Evolutionary conservation across 2,797 vertebrate species (phyloP), one percentile per base, ranked within the genome.

Genomic region (Syndactyla subalaris): DNA sequence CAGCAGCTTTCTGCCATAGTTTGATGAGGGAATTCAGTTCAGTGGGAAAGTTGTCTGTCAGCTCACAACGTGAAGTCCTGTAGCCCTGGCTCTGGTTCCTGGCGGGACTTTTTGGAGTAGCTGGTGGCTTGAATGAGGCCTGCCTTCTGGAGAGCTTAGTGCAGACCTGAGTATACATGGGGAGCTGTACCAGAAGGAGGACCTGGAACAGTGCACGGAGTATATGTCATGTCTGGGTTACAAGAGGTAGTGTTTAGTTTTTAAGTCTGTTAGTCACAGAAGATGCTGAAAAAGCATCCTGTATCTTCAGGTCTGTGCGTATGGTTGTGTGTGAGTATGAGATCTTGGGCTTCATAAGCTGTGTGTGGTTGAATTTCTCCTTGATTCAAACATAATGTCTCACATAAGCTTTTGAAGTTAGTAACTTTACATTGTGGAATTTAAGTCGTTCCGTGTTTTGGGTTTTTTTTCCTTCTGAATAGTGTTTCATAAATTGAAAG

Each of bases 231-330:
- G 27, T 38, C 27, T 67, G 49, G 24, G 8, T 87, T 68, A n/a
- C 1, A 29, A 1, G 3, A 61, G 15, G 5, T 2, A 17, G 9
- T 0, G 4, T 39, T 85, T 49, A 17, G 1, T 59, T 16, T 83
- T 74, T 59, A 48, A 67, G n/a, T 55, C 24, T 87, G 9, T 66
- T 72, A 61, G 38, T 71, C 30, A 26, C 34, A 62, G 41, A 55
- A 78, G 76, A n/a, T 59, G 46, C 68, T 91, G 79, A 32, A 83
- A 52, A 81, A 58, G 46, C 67, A 49, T 63, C 49, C 65, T 58
- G 3, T 24, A 27, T 41, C 18, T 7, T 68, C 18, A 15, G 27
- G 7, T 71, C 18, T 71, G n/a, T 51, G 66, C 5, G 2, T 73
- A 32, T 75, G 55, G 48, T n/a, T 76, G 18, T 67, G 34, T 49